Evolutionary conservation across 2,113 vertebrate genomes (phyloP).

Genomic region (Archilochus colubris): DNA sequence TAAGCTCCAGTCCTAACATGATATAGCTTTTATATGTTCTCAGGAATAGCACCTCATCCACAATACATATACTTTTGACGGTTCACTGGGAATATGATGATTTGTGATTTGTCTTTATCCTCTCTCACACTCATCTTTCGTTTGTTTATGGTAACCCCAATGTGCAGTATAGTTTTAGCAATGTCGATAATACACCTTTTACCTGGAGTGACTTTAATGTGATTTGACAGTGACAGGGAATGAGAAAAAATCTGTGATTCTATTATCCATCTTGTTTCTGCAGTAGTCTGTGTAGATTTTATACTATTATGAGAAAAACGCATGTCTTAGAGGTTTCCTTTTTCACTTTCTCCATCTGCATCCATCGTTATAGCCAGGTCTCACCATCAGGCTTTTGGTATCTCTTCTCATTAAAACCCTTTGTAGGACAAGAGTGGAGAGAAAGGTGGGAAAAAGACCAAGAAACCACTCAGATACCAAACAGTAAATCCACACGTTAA

Average conservation of each 20-base stretch:
- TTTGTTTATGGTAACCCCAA: background rate
- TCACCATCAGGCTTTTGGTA: background rate
- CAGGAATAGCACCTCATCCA: constrained; percentile 8
- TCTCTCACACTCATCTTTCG: constrained; percentile 26
- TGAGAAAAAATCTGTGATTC: constrained; percentile 58
- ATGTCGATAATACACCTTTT: constrained; percentile 45
- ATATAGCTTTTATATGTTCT: background rate
- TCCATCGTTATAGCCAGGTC: background rate
- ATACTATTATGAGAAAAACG: background rate
- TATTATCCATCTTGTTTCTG: constrained; percentile 54
- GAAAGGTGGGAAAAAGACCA: background rate
- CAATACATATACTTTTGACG: background rate
- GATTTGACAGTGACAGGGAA: constrained; percentile 47
- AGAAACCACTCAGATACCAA: background rate
- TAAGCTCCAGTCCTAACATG: background rate
- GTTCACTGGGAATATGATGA: constrained; percentile 15
- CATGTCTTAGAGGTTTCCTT: background rate
- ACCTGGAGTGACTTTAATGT: constrained; percentile 53
- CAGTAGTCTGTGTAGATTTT: constrained; percentile 14
- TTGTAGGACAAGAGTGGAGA: background rate
- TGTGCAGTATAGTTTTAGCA: constrained; percentile 36
- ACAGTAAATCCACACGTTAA: background rate
- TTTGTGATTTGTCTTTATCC: constrained; percentile 53
- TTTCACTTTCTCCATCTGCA: background rate
- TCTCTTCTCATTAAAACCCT: background rate